Conservation (phyloP, 2,888 invertebrate genomes). For the Eudiplozoon nipponicum region DNA sequence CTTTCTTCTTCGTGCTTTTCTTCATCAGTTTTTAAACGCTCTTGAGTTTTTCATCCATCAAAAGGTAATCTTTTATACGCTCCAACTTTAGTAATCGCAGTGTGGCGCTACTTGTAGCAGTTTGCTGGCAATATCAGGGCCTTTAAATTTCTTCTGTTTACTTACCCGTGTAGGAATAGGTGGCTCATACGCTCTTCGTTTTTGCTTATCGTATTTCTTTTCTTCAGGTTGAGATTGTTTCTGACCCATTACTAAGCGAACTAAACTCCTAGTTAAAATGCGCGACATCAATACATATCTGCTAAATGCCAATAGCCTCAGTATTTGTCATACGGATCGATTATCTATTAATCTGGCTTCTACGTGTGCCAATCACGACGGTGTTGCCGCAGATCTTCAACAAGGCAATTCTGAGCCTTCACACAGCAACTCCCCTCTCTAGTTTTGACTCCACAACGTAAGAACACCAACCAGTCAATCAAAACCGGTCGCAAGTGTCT, state of each 20-base stretch:
- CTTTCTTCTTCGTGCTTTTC: constrained; percentile 81
- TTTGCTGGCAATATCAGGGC: constrained; percentile 85
- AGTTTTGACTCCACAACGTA: no score
- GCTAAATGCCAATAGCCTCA: no score
- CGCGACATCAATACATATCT: no score
- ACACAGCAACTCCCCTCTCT: no score
- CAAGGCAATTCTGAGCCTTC: no score
- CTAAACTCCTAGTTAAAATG: no score
- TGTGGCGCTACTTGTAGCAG: constrained; percentile 49
- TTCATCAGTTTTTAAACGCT: constrained; percentile 81
- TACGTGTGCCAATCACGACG: no score
- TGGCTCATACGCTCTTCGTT: constrained; percentile 92
- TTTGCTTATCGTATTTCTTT: constrained; percentile 40
- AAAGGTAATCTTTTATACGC: constrained; percentile 77
- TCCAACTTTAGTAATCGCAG: constrained; percentile 69
- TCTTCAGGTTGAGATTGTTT: not conserved
- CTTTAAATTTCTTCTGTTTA: constrained; percentile 64
- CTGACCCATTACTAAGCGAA: constrained; percentile 1
- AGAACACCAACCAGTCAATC: no score
- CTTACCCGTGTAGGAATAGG: constrained; percentile 90
- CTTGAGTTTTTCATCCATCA: constrained; percentile 97
- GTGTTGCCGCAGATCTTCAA: no score
- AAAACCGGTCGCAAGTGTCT: no score
- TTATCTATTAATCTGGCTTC: no score
- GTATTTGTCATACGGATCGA: no score